Evolutionary conservation across 2,797 vertebrate species (phyloP).

Genomic region (Myotis pilosus): DNA sequence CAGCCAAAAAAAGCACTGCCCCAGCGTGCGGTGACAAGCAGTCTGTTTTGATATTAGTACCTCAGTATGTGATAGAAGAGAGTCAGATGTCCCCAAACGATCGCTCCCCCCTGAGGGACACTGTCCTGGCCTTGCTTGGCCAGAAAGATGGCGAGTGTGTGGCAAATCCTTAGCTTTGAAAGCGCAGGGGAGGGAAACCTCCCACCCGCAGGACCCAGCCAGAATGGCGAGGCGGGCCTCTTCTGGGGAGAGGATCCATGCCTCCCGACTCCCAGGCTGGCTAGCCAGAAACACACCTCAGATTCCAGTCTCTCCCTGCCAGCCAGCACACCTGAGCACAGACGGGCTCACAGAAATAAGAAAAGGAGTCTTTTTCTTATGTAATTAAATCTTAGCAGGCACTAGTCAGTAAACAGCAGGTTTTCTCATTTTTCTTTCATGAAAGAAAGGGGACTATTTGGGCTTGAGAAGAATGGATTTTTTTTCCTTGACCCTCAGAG

Average conservation of each 20-base stretch:
- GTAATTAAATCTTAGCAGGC: conserved; percentile 36
- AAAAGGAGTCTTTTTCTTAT: conserved; percentile 31
- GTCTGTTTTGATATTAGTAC: conserved; percentile 81
- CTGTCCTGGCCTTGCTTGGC: conserved; percentile 48
- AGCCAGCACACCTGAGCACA: not conserved
- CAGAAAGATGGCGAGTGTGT: conserved; percentile 12
- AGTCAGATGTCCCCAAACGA: conserved; percentile 79
- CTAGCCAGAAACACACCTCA: conserved; percentile 55
- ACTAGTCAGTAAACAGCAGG: conserved; percentile 34
- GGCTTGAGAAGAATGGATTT: not conserved
- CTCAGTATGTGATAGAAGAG: conserved; percentile 71
- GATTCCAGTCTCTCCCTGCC: conserved; percentile 47
- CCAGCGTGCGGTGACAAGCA: conserved; percentile 74
- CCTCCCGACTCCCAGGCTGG: not conserved
- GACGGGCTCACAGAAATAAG: conserved; percentile 52
- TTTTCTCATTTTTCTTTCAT: conserved; percentile 4
- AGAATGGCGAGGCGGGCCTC: conserved; percentile 13
- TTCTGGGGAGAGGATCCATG: not conserved
- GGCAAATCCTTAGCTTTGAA: conserved; percentile 40
- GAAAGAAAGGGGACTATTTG: not conserved
- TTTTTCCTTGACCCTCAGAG: not conserved
- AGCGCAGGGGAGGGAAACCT: not conserved
- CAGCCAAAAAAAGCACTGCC: conserved; percentile 78
- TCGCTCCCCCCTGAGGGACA: conserved; percentile 63
- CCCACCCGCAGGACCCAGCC: not conserved